A percentile compares a stretch with the other conserved stretches of the same genome.
phyloP scores from a whole-genome alignment of 2,113 vertebrate species.

The Pedionomus torquatus region DNA sequence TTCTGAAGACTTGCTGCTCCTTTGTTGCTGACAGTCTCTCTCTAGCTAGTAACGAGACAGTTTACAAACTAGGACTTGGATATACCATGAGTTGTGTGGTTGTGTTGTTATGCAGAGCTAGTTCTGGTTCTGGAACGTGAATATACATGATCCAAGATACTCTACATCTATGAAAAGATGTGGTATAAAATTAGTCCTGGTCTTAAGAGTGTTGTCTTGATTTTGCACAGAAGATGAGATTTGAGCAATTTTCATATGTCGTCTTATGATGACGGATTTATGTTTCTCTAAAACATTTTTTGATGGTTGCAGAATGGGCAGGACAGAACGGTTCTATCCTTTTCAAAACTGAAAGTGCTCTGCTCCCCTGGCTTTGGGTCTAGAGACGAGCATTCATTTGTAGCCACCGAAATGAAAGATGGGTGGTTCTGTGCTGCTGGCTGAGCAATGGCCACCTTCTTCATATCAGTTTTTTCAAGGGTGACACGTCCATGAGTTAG shows the following conservation, averaged over 20 bases:
- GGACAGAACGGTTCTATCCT: not conserved
- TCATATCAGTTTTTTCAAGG: rapidly evolving
- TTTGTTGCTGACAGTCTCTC: not conserved
- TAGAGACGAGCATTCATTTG: not conserved
- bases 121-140: not conserved
- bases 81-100: rapidly evolving
- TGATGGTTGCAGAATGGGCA: not conserved
- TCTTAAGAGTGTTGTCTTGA: not conserved
- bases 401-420: not conserved
- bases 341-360: not conserved
- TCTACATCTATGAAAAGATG: not conserved
- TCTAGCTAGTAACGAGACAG: not conserved
- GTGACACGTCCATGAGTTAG: not conserved
- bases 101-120: not conserved
- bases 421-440: not conserved
- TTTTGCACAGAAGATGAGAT: not conserved
- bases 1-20: not conserved
- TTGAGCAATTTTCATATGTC: not conserved
- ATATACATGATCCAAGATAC: rapidly evolving
- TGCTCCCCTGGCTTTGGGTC: not conserved
- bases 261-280: not conserved
- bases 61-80: not conserved
- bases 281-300: not conserved
- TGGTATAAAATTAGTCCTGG: not conserved
- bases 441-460: not conserved